phyloP scores from a whole-genome alignment of 2,888 invertebrate genomes.

The Cosmorhoe ocellata region DNA sequence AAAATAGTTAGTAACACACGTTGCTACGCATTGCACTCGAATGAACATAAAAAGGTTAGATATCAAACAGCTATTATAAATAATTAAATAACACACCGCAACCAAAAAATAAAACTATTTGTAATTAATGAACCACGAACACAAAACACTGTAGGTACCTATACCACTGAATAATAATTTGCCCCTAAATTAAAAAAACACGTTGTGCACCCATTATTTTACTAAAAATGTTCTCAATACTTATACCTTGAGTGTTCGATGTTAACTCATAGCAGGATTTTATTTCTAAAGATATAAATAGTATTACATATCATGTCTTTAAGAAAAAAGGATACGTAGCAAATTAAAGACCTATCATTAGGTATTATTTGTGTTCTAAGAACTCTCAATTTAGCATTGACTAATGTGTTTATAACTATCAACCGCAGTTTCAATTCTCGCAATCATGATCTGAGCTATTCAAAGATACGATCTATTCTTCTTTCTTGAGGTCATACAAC shows the following conservation, averaged over 20 bases:
- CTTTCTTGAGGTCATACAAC: constrained; percentile 16
- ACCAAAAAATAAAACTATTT: constrained; percentile 18
- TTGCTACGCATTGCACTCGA: background rate
- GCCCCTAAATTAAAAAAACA: too few relatives aligned
- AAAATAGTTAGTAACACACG: constrained; percentile 12
- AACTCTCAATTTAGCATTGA: constrained; percentile 3
- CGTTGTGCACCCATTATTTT: too few relatives aligned
- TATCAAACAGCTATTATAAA: constrained; percentile 2
- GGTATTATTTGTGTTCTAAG: constrained; percentile 2
- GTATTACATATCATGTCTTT: too few relatives aligned
- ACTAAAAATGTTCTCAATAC: too few relatives aligned
- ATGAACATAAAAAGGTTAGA: too few relatives aligned
- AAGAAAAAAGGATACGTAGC: too few relatives aligned
- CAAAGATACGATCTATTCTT: background rate
- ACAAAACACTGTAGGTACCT: background rate
- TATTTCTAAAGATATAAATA: too few relatives aligned
- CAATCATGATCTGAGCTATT: constrained; percentile 1
- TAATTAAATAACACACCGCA: constrained; percentile 17
- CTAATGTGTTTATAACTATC: constrained; percentile 7
- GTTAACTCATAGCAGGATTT: too few relatives aligned
- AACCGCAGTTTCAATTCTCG: constrained; percentile 1
- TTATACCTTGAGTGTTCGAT: too few relatives aligned
- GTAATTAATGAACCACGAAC: background rate
- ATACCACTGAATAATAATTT: too few relatives aligned
- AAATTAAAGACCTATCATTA: too few relatives aligned